Base-by-base conservation (phyloP, 2,888 invertebrate species). In the Thelaira solivaga region DNA sequence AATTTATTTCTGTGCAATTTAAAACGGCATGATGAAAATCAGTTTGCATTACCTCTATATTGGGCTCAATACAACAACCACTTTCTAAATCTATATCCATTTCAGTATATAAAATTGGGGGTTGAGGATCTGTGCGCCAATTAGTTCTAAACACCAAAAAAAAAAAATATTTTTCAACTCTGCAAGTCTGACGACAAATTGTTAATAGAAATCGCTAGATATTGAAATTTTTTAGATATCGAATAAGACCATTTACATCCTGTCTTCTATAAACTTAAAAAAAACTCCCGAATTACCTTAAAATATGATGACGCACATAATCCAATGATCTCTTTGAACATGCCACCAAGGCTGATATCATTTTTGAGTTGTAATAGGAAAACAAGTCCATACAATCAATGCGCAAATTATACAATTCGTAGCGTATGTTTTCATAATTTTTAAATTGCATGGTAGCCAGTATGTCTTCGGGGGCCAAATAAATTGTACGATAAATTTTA, bases 381-480 rank as follows among this genome's bases (percentile, higher is more conserved):
- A 95, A 96, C 55, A 96, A 89, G 85, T 96, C 95, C 86, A 95
- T 93, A 83, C 94, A 94, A 85, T 95, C 94, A 59, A 92, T 93
- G 49, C 93, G 92, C 3, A 93, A 89, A 39, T 90, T 91, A 61
- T 85, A 83, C 24, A 93, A 84, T 75, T 94, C 93, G 82, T 92
- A 90, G 24, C 90, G 90, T 6, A 92, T 90, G 82, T 91, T 91
- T 80, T 93, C 93, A 55, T 94, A 91, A 83, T 92, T 92, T 82
- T 90, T 89, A 82, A 94, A 93, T 26, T 85, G 86, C 2, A 86
- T 49, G 0, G 76, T 80, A 26, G 71, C 80, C 18, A 86, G 74
- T 0, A 84, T 82, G 36, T 86, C 85, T 16, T 87, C 87, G 0
- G 87, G 84, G 0, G 84, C 84, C 51, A 87, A 82, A 57, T 85